Base-by-base conservation (phyloP, 2,888 invertebrate species). In the Diplolepis rosae region DNA sequence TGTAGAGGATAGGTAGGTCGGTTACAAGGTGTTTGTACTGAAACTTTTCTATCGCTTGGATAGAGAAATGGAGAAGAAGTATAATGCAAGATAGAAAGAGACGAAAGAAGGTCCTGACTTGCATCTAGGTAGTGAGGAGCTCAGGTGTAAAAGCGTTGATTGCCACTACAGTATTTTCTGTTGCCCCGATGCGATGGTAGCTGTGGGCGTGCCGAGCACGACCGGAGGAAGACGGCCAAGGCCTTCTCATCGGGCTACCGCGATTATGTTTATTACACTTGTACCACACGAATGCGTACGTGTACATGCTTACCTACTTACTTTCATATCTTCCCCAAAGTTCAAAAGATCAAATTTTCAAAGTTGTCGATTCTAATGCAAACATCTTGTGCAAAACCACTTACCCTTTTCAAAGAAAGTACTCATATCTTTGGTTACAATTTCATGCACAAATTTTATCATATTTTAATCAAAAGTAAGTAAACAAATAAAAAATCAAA, bases 141-240 rank as follows among this genome's bases (percentile, higher is more conserved):
- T 85, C 85, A 84, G 87, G 87, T 86, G 87, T 86, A 85, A 87
- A 87, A 86, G 84, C 83, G 87, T 86, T 86, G 86, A 87, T 87
- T 87, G 85, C 86, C 79, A 83, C 78, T 79, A 81, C 80, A 84
- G 82, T 82, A 84, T 84, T 84, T 84, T 86, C 84, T 84, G 83
- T 82, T 80, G 81, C 78, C 79, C 80, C 80, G 82, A 81, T 83
- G 83, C 80, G 82, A 81, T 83, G 83, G 87, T 84, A 86, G 86
- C 86, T 80, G 85, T 87, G 85, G 87, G 87, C 87, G 87, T 86
- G 85, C 84, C 87, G 76, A 81, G 82, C 85, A 85, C 84, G 84
- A 85, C 84, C 83, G 84, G 83, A 84, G 85, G 85, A 82, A 86
- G 85, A 84, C 84, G 81, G 80, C 86, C 85, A 87, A 87, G 85